Percentiles rank a stretch among this genome's conserved stretches.
phyloP scores from a whole-genome alignment of 2,113 vertebrate species.

The Microtus ochrogaster region DNA sequence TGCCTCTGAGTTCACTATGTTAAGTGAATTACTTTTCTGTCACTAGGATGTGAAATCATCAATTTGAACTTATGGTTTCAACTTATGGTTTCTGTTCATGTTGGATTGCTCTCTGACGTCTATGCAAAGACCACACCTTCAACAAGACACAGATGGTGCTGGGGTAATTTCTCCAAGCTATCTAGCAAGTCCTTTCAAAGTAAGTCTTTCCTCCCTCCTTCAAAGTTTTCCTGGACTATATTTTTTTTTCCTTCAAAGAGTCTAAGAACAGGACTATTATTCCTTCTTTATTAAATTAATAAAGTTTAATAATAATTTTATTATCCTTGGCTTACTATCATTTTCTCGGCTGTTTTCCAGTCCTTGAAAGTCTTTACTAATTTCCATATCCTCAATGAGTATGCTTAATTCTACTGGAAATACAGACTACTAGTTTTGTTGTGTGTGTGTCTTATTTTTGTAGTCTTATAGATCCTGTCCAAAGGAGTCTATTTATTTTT shows the following conservation, averaged over 20 bases:
- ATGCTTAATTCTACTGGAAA: neutral
- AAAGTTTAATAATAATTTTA: neutral
- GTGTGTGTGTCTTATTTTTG: slow-evolving; percentile 1
- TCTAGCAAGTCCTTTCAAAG: neutral
- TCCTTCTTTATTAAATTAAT: neutral
- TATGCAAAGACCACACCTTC: neutral
- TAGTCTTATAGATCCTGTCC: neutral
- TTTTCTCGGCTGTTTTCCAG: neutral
- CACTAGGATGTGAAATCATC: neutral
- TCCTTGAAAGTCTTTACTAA: neutral
- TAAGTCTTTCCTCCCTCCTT: neutral
- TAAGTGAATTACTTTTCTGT: neutral
- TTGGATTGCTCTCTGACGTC: neutral
- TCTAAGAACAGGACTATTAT: neutral
- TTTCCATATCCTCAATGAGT: neutral
- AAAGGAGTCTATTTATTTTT: neutral
- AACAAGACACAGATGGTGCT: neutral
- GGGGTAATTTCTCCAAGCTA: neutral
- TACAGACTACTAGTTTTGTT: neutral
- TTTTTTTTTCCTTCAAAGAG: neutral
- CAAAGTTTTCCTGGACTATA: neutral
- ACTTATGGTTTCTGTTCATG: neutral
- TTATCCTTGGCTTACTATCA: neutral
- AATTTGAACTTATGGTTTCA: neutral
- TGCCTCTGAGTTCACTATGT: neutral